A percentile compares a stretch with the other conserved stretches of the same genome.
Conservation (phyloP, 2,888 invertebrate species). For the Ochropleura plecta region DNA sequence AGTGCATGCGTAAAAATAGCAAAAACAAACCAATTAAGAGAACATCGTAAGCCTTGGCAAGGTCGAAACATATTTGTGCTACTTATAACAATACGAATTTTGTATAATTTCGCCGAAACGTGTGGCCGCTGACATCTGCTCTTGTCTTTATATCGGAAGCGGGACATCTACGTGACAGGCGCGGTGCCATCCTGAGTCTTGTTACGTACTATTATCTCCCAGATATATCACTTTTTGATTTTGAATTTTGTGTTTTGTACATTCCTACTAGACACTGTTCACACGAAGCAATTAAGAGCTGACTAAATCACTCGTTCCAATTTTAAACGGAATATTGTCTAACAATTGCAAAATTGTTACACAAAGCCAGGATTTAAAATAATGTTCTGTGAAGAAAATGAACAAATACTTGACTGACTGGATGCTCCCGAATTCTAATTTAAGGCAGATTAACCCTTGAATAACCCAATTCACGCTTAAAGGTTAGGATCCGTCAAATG, state of each 20-base stretch:
- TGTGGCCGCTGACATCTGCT: slow-evolving; percentile 80
- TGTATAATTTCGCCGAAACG: slow-evolving; percentile 76
- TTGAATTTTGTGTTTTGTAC: slow-evolving; percentile 33
- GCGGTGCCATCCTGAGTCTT: slow-evolving; percentile 67
- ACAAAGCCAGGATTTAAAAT: slow-evolving; percentile 33
- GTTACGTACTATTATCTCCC: slow-evolving; percentile 55
- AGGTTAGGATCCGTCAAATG: slow-evolving; percentile 83
- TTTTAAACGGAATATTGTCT: slow-evolving; percentile 31
- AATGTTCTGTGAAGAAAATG: slow-evolving; percentile 55
- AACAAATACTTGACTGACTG: slow-evolving; percentile 67
- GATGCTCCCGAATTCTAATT: slow-evolving; percentile 76
- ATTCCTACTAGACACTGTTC: slow-evolving; percentile 41
- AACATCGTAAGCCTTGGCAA: slow-evolving; percentile 74
- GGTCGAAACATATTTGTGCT: slow-evolving; percentile 76
- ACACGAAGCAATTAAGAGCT: slow-evolving; percentile 34
- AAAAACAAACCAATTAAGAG: slow-evolving; percentile 73
- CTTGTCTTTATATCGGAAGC: slow-evolving; percentile 82
- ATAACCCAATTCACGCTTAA: slow-evolving; percentile 83
- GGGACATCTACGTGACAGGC: slow-evolving; percentile 79
- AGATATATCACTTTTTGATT: slow-evolving; percentile 63
- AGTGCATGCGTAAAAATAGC: slow-evolving; percentile 41
- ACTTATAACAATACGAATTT: slow-evolving; percentile 77
- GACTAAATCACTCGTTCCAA: slow-evolving; percentile 37
- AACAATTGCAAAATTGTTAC: slow-evolving; percentile 36
- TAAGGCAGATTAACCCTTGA: slow-evolving; percentile 83